These are phyloP conservation scores for Numida meleagris DNA, from an alignment of 2,113 vertebrate species.

Conservation along the genomic window DNA sequence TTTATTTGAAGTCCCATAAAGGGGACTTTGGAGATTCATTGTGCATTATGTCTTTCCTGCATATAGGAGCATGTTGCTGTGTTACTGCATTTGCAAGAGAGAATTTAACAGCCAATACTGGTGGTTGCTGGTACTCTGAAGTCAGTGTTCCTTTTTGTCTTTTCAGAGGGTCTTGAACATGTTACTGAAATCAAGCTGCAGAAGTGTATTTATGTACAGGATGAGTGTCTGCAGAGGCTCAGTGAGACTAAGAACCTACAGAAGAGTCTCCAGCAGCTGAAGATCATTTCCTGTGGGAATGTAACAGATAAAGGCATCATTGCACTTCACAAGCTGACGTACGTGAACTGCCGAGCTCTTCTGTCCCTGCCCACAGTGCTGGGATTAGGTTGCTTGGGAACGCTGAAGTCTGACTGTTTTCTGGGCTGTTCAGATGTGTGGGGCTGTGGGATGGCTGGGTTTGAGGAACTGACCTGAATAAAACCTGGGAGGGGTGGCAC, in stretches of 20 bases:
- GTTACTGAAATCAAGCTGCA: conserved; percentile 88
- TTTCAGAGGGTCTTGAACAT: conserved; percentile 88
- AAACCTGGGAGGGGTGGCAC: not conserved
- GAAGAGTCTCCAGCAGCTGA: conserved; percentile 82
- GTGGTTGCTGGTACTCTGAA: not conserved
- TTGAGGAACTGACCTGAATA: not conserved
- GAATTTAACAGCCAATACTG: not conserved
- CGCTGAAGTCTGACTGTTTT: not conserved
- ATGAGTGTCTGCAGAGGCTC: conserved; percentile 88
- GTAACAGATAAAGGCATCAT: conserved; percentile 90
- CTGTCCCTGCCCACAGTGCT: fast-evolving
- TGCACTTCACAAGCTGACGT: conserved; percentile 87
- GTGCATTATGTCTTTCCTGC: fast-evolving
- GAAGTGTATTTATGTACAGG: conserved; percentile 93
- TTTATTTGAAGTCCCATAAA: not conserved
- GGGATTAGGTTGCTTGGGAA: not conserved
- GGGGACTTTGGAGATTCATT: not conserved
- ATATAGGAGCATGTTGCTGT: not conserved
- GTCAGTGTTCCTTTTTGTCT: not conserved
- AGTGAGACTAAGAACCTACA: conserved; percentile 85
- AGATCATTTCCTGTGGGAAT: conserved; percentile 92
- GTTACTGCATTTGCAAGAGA: not conserved
- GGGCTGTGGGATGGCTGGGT: not conserved
- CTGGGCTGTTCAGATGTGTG: fast-evolving
- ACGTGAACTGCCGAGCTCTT: not conserved